Percentiles rank a stretch among this genome's conserved stretches.
Conservation (phyloP, 2,888 invertebrate genomes). For the Papilio gigon region DNA sequence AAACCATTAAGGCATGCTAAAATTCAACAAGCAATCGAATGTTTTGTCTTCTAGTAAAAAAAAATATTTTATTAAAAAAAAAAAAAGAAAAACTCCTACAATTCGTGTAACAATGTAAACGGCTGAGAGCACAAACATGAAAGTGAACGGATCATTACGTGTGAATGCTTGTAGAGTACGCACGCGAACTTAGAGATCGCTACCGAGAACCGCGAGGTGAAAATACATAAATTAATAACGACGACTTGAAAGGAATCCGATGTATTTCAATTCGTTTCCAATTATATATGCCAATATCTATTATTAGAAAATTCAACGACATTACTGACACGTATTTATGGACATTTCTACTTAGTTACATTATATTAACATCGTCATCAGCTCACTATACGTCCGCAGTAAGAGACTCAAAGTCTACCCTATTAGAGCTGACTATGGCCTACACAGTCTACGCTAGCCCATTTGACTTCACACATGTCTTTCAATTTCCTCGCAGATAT, state of each 20-base stretch:
- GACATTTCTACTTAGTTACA: too few relatives aligned
- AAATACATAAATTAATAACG: slow-evolving; percentile 34
- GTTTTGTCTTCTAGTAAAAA: too few relatives aligned
- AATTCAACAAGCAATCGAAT: too few relatives aligned
- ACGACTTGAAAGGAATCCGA: slow-evolving; percentile 18
- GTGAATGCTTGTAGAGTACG: slow-evolving; percentile 4
- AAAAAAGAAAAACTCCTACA: not conserved
- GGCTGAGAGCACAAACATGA: slow-evolving; percentile 15
- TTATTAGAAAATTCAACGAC: not conserved
- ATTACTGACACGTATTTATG: not conserved
- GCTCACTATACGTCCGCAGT: too few relatives aligned
- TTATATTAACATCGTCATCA: too few relatives aligned
- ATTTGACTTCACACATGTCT: too few relatives aligned
- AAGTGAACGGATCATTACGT: slow-evolving; percentile 25
- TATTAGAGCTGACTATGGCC: too few relatives aligned
- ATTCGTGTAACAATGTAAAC: slow-evolving; percentile 33
- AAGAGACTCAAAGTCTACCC: too few relatives aligned
- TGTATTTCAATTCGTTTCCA: not conserved
- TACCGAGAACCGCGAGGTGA: slow-evolving; percentile 33
- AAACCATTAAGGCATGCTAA: too few relatives aligned
- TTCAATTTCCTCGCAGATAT: too few relatives aligned
- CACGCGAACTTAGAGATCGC: slow-evolving; percentile 40
- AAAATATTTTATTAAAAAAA: not conserved
- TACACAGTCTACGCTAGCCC: too few relatives aligned
- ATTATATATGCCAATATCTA: not conserved